These are phyloP conservation scores for Drosophila flavopinicola DNA, from an alignment of 2,888 invertebrate genomes.

Conservation along the genomic window DNA sequence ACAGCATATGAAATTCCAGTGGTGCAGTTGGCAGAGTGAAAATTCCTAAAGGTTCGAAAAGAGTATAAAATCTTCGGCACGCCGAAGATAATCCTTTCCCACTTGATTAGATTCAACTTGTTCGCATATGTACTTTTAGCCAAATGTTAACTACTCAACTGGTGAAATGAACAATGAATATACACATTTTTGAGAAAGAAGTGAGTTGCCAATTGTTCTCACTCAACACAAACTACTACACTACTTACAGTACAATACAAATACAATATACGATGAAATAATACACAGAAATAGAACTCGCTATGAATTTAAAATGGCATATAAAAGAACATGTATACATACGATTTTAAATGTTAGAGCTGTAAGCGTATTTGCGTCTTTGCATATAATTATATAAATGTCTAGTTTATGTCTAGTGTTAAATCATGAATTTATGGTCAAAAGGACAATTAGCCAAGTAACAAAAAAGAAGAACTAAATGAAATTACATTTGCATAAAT, in stretches of 20 bases:
- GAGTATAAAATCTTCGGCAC: no score
- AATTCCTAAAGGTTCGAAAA: no score
- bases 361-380: conserved; percentile 33
- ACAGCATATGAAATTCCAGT: no score
- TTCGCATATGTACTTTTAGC: conserved; percentile 7
- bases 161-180: conserved; percentile 21
- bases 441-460: conserved; percentile 46
- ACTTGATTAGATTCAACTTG: no score
- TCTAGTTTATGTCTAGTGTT: conserved; percentile 44
- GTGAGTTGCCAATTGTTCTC: background rate
- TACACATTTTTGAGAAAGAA: conserved; percentile 1
- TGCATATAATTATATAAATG: conserved; percentile 24
- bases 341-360: conserved; percentile 55
- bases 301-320: background rate
- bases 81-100: no score
- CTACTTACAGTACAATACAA: background rate
- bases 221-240: background rate
- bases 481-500: conserved; percentile 3
- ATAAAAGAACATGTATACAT: no score
- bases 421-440: conserved; percentile 49
- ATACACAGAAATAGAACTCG: no score
- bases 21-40: no score
- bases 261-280: no score
- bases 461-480: background rate
- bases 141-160: conserved; percentile 13